Conservation (phyloP, 2,797 vertebrate genomes). For the Pteronotus mesoamericanus region DNA sequence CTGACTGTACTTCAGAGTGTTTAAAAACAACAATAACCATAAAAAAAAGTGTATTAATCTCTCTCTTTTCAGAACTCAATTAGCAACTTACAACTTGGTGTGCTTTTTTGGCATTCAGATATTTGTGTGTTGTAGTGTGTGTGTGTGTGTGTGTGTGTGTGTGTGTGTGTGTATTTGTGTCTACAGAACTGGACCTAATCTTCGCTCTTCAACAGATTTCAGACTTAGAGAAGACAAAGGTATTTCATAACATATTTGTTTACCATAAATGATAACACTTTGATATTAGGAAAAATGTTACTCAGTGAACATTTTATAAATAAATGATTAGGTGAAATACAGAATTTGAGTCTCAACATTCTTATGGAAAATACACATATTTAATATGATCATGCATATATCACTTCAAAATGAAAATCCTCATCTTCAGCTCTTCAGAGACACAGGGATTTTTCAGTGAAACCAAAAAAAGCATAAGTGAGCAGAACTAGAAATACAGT, state of each 20-base stretch:
- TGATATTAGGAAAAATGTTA: neutral
- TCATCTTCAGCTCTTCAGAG: neutral
- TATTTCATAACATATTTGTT: neutral
- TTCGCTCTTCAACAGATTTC: neutral
- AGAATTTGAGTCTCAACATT: neutral
- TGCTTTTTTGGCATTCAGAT: neutral
- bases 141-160: neutral
- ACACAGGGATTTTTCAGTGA: conserved; percentile 3
- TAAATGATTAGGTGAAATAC: neutral
- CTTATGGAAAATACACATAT: neutral
- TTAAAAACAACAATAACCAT: neutral
- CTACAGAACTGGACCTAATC: neutral
- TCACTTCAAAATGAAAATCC: neutral
- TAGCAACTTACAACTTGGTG: neutral
- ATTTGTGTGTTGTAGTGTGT: neutral
- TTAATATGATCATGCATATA: neutral
- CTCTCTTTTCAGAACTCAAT: neutral
- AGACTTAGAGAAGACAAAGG: neutral
- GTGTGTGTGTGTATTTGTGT: neutral
- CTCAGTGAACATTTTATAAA: neutral
- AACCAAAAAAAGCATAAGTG: neutral
- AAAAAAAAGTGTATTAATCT: neutral
- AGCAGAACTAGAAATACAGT: neutral
- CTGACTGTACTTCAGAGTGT: neutral
- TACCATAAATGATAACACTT: neutral